Evolutionary conservation across 2,113 vertebrate genomes (phyloP).

Genomic region (Pantherophis guttatus): DNA sequence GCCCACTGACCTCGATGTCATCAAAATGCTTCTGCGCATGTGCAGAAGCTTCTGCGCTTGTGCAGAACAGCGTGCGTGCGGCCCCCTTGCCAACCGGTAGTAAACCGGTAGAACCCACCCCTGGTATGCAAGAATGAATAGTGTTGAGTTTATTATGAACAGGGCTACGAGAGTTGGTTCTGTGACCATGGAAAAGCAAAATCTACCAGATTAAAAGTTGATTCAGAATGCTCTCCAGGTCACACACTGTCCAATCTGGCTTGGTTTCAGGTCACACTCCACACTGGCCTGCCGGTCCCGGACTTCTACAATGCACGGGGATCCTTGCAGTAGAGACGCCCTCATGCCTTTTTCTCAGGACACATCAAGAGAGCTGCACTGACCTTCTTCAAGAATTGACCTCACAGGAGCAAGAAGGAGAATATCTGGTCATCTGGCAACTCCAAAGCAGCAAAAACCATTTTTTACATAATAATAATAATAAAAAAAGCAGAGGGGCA

Average conservation of each 20-base stretch:
- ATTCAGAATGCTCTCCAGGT: background rate
- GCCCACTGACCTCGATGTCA: no score
- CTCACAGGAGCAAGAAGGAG: background rate
- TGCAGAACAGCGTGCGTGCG: no score
- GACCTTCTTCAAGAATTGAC: slow-evolving; percentile 14
- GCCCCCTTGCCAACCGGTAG: no score
- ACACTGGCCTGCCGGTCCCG: slow-evolving; percentile 91
- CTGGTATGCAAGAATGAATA: no score
- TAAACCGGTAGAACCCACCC: no score
- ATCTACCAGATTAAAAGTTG: no score
- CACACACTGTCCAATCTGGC: background rate
- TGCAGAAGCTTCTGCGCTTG: no score
- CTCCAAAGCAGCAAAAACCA: slow-evolving; percentile 13
- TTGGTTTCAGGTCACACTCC: slow-evolving; percentile 84
- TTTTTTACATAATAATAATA: background rate
- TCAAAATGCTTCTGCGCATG: no score
- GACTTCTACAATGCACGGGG: slow-evolving; percentile 90
- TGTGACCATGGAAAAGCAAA: background rate
- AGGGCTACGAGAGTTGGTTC: background rate
- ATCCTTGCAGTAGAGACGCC: slow-evolving; percentile 65
- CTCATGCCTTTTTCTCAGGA: slow-evolving; percentile 50
- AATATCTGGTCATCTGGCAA: background rate
- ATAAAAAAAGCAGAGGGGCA: background rate
- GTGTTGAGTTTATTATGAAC: no score
- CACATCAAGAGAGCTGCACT: slow-evolving; percentile 33